These are phyloP conservation scores for Merops nubicus DNA, from an alignment of 2,113 vertebrate genomes.

Conservation along the genomic window DNA sequence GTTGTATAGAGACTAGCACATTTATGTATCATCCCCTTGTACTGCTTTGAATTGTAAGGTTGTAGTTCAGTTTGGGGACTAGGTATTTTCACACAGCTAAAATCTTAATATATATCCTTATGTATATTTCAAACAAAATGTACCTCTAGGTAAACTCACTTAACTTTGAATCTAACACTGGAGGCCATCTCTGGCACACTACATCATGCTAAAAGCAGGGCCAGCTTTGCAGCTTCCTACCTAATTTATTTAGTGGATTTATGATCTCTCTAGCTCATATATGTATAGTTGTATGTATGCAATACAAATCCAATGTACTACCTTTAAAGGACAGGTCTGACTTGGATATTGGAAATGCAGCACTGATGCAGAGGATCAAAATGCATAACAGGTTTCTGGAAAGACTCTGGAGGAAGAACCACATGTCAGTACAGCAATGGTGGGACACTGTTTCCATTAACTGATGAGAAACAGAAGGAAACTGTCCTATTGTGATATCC, in stretches of 20 bases:
- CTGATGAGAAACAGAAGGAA: not conserved
- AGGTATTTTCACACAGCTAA: not conserved
- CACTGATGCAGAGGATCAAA: not conserved
- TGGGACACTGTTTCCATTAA: not conserved
- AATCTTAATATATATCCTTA: not conserved
- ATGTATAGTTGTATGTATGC: not conserved
- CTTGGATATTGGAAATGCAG: not conserved
- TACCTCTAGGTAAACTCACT: not conserved
- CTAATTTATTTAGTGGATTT: not conserved
- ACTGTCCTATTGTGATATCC: not conserved
- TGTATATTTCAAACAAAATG: not conserved
- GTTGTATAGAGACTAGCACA: not conserved
- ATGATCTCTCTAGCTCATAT: not conserved
- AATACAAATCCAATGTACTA: not conserved
- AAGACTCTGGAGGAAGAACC: not conserved
- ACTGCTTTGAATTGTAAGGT: constrained; percentile 48
- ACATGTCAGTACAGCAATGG: not conserved
- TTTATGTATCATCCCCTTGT: not conserved
- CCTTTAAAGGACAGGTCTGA: not conserved
- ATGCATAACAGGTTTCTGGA: fast-evolving
- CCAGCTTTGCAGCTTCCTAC: not conserved
- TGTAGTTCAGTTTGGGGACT: not conserved
- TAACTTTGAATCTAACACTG: not conserved
- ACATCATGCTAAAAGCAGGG: not conserved
- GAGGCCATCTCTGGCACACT: not conserved